These are phyloP conservation scores for Terrapene triunguis DNA, from an alignment of 2,113 vertebrate species.

Conservation along the genomic window DNA sequence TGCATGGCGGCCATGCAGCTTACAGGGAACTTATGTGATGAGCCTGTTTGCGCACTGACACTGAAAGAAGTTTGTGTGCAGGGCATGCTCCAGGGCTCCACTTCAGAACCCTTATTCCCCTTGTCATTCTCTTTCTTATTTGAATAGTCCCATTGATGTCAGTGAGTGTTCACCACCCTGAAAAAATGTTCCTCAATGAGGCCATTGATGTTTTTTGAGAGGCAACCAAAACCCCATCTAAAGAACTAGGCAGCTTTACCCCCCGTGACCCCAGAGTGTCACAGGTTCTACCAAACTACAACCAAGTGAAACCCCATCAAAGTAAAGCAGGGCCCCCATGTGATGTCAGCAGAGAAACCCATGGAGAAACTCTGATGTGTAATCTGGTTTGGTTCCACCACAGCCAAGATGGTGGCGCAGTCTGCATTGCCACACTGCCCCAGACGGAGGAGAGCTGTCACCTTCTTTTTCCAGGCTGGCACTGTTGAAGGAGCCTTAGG, in stretches of 20 bases:
- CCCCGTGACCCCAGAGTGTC: not conserved
- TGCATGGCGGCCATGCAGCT: too few species aligned
- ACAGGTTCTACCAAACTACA: not conserved
- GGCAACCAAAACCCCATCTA: not conserved
- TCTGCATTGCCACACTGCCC: not conserved
- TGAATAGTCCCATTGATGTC: not conserved
- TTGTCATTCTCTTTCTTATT: not conserved
- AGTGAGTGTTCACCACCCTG: not conserved
- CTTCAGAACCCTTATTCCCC: not conserved
- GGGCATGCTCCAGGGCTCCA: not conserved
- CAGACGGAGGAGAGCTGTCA: not conserved
- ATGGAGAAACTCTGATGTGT: too few species aligned
- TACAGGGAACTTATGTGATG: too few species aligned
- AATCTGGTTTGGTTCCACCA: too few species aligned
- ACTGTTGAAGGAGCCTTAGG: constrained; percentile 12
- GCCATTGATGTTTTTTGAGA: not conserved
- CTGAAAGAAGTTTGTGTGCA: not conserved
- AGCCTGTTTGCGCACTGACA: not conserved
- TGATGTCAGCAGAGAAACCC: too few species aligned
- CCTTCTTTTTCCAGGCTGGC: not conserved
- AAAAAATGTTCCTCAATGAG: not conserved
- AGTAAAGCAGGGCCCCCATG: too few species aligned
- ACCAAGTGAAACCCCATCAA: not conserved
- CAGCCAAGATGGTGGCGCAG: too few species aligned
- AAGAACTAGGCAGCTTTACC: not conserved